These are phyloP conservation scores for Caenorhabditis sp. DNA, from an alignment of 2,888 invertebrate genomes.

Conservation along the genomic window DNA sequence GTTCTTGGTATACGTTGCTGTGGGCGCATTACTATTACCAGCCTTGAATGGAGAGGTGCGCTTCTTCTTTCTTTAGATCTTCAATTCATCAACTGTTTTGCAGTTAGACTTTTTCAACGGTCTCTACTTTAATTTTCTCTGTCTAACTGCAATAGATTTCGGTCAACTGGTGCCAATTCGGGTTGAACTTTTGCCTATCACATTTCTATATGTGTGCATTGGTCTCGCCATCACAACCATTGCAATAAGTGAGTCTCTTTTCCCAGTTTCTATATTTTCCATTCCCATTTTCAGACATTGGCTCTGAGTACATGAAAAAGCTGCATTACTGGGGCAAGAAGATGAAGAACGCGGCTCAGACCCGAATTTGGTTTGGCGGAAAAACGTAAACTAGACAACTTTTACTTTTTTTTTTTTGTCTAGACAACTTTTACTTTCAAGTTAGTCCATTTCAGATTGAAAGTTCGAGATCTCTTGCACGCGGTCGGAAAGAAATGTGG, in stretches of 20 bases:
- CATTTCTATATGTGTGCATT: slow-evolving; percentile 77
- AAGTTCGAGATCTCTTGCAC: slow-evolving; percentile 76
- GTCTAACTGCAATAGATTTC: slow-evolving; percentile 78
- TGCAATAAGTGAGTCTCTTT: slow-evolving; percentile 69
- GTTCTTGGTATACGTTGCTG: slow-evolving; percentile 76
- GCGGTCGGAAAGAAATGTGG: slow-evolving; percentile 79
- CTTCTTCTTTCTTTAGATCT: background rate
- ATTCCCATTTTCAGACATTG: slow-evolving; percentile 67
- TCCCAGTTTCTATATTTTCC: background rate
- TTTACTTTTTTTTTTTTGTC: background rate
- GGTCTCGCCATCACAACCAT: slow-evolving; percentile 79
- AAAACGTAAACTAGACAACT: slow-evolving; percentile 74
- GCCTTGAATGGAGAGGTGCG: slow-evolving; percentile 77
- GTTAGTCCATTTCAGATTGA: slow-evolving; percentile 63
- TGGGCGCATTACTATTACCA: slow-evolving; percentile 77
- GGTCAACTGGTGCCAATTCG: slow-evolving; percentile 76
- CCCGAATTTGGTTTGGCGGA: slow-evolving; percentile 78
- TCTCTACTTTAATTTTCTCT: slow-evolving; percentile 78
- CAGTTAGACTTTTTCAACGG: slow-evolving; percentile 77
- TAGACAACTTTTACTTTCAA: too few species aligned
- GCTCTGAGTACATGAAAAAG: slow-evolving; percentile 78
- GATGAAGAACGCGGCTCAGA: slow-evolving; percentile 76
- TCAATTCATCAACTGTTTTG: too few species aligned
- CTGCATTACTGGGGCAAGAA: slow-evolving; percentile 77
- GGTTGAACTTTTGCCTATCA: slow-evolving; percentile 76